Conservation (phyloP, 1,140 invertebrate species). For the Coptotermes formosanus region DNA sequence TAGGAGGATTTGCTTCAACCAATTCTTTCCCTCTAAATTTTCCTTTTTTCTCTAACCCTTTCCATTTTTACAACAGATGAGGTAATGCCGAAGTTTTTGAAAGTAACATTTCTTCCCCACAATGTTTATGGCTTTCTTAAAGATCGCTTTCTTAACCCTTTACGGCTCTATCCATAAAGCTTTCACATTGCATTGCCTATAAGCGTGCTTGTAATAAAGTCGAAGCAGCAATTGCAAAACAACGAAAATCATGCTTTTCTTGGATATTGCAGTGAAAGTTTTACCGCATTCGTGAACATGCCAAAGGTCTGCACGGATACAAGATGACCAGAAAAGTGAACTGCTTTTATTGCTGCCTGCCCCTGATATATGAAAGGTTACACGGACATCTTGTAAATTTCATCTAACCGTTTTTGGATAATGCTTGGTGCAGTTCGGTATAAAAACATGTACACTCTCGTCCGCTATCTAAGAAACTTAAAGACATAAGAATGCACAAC, state of each 20-base stretch:
- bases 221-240: neutral
- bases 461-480: too few relatives aligned
- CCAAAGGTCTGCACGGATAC: too few relatives aligned
- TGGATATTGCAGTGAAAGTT: neutral
- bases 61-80: slow-evolving; percentile 1
- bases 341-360: too few relatives aligned
- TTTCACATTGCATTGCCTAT: neutral
- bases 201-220: neutral
- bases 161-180: neutral
- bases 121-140: slow-evolving; percentile 5
- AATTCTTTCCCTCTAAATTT: neutral
- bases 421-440: too few relatives aligned
- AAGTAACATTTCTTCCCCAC: neutral
- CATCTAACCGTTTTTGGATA: too few relatives aligned
- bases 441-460: too few relatives aligned
- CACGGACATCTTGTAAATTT: too few relatives aligned
- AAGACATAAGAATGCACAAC: too few relatives aligned
- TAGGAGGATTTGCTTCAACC: neutral
- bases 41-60: slow-evolving; percentile 5
- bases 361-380: too few relatives aligned
- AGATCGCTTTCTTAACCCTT: neutral
- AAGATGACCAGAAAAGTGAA: too few relatives aligned
- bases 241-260: neutral
- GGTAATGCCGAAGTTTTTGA: neutral
- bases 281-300: too few relatives aligned